These are phyloP conservation scores for Accipiter cooperii DNA, from an alignment of 2,113 vertebrate genomes.

Conservation along the genomic window DNA sequence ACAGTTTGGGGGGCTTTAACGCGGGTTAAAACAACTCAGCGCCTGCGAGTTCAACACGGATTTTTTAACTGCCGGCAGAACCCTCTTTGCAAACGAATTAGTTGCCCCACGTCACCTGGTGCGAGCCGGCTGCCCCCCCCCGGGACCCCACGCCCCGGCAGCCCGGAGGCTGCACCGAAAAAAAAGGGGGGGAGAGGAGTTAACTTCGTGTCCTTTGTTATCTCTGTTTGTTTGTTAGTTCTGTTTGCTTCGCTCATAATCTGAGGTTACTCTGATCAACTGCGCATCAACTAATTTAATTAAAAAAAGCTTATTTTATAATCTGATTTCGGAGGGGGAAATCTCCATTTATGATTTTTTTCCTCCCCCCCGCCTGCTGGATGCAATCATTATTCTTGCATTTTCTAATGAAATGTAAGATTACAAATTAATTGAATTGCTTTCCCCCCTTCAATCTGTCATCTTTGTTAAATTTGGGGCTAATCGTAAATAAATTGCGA, in stretches of 20 bases:
- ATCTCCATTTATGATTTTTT: neutral
- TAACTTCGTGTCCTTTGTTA: neutral
- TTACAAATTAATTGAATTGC: slow-evolving; percentile 58
- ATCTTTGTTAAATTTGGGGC: slow-evolving; percentile 16
- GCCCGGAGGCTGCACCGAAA: neutral
- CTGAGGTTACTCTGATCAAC: neutral
- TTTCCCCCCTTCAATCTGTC: neutral
- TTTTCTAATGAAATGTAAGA: slow-evolving; percentile 58
- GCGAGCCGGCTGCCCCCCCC: neutral
- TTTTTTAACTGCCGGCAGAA: neutral
- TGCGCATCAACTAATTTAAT: slow-evolving; percentile 17
- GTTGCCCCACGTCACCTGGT: neutral
- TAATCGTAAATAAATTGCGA: neutral
- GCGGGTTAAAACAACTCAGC: neutral
- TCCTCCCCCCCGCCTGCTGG: neutral
- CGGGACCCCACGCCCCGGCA: neutral
- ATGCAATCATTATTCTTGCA: slow-evolving; percentile 21
- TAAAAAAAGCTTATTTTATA: slow-evolving; percentile 25
- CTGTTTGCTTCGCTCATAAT: neutral
- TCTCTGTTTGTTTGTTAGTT: neutral
- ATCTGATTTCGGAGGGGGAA: slow-evolving; percentile 9
- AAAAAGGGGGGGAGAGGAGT: neutral
- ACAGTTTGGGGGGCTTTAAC: neutral
- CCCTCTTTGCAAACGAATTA: neutral
- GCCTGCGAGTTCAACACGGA: neutral